Evolutionary conservation across 2,113 vertebrate species (phyloP).

Genomic region (Catharus minimus): DNA sequence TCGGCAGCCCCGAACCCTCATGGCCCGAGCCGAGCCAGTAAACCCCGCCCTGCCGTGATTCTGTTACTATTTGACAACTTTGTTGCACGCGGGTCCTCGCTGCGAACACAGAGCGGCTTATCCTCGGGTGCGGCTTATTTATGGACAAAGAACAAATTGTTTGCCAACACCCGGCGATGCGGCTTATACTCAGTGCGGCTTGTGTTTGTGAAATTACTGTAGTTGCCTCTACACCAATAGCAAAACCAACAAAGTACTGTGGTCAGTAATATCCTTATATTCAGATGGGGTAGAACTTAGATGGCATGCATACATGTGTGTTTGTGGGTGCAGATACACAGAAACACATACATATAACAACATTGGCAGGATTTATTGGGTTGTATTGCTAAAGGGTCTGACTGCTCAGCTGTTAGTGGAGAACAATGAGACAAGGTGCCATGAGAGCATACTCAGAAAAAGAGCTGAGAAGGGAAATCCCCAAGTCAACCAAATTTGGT

Average conservation of each 20-base stretch:
- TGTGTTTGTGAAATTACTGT: too few species aligned
- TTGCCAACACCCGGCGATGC: too few species aligned
- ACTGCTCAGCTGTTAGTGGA: background rate
- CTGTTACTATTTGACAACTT: too few species aligned
- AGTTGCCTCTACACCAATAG: background rate
- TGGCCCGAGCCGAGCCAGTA: too few species aligned
- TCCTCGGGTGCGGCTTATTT: too few species aligned
- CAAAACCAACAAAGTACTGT: background rate
- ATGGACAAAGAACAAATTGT: too few species aligned
- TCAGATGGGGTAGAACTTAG: background rate
- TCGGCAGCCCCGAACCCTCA: too few species aligned
- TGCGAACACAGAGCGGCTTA: too few species aligned
- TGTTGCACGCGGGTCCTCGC: too few species aligned
- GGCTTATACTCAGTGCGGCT: too few species aligned
- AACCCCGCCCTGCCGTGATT: too few species aligned
- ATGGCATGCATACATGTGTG: accelerated
- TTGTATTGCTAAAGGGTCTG: background rate
- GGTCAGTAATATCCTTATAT: background rate
- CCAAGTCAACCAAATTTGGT: background rate
- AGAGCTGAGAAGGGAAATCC: background rate
- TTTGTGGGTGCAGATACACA: background rate
- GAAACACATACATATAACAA: background rate
- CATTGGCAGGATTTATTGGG: background rate
- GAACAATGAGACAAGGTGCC: background rate
- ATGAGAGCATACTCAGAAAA: background rate